These are phyloP conservation scores for Phainopepla nitens DNA, from an alignment of 2,113 vertebrate genomes.

Conservation along the genomic window DNA sequence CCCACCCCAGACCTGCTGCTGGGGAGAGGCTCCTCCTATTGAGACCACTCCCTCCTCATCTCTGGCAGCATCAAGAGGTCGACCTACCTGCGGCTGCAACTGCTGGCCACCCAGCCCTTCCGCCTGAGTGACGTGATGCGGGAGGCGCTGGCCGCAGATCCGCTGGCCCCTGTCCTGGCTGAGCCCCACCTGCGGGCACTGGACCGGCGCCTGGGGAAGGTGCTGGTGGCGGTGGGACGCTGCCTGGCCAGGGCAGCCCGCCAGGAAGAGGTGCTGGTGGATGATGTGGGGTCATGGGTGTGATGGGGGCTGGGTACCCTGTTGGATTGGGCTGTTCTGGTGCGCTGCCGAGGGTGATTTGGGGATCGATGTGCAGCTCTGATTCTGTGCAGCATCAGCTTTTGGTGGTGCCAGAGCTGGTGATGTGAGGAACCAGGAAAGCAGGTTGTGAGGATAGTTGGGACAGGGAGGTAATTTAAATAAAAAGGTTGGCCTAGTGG, in stretches of 20 bases:
- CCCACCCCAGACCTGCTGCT: fast-evolving
- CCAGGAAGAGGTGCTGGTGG: neutral
- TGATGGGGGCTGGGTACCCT: neutral
- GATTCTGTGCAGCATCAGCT: fast-evolving
- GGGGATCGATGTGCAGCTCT: neutral
- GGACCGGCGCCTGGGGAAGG: conserved; percentile 65
- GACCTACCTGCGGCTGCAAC: conserved; percentile 72
- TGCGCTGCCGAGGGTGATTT: fast-evolving
- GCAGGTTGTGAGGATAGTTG: neutral
- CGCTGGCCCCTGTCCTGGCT: conserved; percentile 70
- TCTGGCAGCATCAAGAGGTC: conserved; percentile 74
- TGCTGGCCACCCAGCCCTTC: conserved; percentile 71
- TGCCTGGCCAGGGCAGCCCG: neutral
- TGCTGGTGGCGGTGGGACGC: conserved; percentile 36
- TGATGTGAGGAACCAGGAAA: neutral
- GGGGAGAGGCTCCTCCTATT: neutral
- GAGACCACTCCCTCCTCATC: neutral
- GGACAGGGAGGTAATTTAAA: neutral
- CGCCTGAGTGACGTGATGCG: conserved; percentile 72
- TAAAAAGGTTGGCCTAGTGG: conserved; percentile 9
- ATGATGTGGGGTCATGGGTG: neutral
- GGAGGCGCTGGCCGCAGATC: conserved; percentile 73
- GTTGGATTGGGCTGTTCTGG: neutral
- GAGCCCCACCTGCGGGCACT: conserved; percentile 74
- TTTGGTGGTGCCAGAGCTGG: fast-evolving